Conservation (phyloP, 1,140 invertebrate species). For the Watersipora subatra region DNA sequence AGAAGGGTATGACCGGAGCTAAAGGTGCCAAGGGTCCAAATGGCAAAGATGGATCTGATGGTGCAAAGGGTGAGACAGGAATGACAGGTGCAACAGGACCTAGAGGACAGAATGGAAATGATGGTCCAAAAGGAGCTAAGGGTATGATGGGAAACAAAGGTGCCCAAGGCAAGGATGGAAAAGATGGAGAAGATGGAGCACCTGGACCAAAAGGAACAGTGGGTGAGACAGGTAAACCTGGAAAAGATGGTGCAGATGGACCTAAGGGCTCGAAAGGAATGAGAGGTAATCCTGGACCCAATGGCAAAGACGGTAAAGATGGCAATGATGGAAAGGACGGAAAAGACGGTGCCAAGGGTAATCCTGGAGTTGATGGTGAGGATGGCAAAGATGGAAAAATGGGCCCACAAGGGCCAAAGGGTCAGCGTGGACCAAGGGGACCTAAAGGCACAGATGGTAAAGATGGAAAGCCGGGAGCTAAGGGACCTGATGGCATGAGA, state of each 20-base stretch:
- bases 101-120: background rate
- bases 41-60: background rate
- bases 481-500: background rate
- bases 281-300: background rate
- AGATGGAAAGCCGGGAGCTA: background rate
- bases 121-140: background rate
- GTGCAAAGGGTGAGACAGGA: constrained; percentile 1
- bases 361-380: background rate
- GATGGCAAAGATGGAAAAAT: background rate
- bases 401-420: background rate
- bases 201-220: background rate
- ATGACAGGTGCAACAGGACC: background rate
- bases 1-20: background rate
- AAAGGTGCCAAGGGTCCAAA: background rate
- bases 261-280: background rate
- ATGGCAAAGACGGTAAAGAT: background rate
- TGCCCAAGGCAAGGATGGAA: background rate
- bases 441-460: background rate
- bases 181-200: background rate
- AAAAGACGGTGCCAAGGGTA: background rate
- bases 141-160: background rate
- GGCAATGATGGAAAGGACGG: constrained; percentile 3
- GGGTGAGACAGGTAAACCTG: constrained; percentile 2
- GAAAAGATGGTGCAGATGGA: background rate
- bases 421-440: constrained; percentile 4